These are phyloP conservation scores for Agrilus planipennis DNA, from an alignment of 1,140 invertebrate genomes.

Conservation along the genomic window DNA sequence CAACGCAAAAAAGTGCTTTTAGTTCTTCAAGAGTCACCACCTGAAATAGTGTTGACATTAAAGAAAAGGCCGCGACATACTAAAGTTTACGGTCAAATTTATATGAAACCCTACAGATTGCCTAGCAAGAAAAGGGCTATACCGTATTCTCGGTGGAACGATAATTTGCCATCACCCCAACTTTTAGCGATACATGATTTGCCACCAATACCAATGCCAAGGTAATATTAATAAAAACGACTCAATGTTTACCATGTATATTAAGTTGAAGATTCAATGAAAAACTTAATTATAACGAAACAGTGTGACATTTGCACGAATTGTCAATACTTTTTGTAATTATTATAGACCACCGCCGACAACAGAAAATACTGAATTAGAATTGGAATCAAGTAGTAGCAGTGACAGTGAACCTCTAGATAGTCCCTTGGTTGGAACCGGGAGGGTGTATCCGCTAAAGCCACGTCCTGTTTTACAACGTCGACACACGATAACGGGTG, in stretches of 20 bases:
- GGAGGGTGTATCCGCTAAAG: conserved; percentile 57
- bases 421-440: conserved; percentile 32
- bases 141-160: conserved; percentile 50
- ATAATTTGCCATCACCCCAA: conserved; percentile 52
- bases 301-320: too few species aligned
- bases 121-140: conserved; percentile 61
- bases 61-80: conserved; percentile 76
- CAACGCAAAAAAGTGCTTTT: conserved; percentile 68
- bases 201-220: conserved; percentile 43
- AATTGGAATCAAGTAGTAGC: conserved; percentile 22
- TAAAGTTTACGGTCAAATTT: conserved; percentile 72
- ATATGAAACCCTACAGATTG: conserved; percentile 64
- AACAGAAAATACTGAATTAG: conserved; percentile 20
- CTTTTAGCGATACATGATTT: conserved; percentile 53
- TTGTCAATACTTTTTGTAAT: too few species aligned
- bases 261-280: too few species aligned
- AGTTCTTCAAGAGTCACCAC: conserved; percentile 62
- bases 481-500: conserved; percentile 78
- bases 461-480: conserved; percentile 63
- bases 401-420: conserved; percentile 30
- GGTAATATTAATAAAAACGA: conserved; percentile 34
- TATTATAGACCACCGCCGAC: conserved; percentile 24
- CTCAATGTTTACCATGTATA: not conserved
- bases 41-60: conserved; percentile 68
- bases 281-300: too few species aligned